A percentile compares a stretch with the other conserved stretches of the same genome.
Conservation (phyloP, 1,140 invertebrate genomes). For the Anastrepha ludens region DNA sequence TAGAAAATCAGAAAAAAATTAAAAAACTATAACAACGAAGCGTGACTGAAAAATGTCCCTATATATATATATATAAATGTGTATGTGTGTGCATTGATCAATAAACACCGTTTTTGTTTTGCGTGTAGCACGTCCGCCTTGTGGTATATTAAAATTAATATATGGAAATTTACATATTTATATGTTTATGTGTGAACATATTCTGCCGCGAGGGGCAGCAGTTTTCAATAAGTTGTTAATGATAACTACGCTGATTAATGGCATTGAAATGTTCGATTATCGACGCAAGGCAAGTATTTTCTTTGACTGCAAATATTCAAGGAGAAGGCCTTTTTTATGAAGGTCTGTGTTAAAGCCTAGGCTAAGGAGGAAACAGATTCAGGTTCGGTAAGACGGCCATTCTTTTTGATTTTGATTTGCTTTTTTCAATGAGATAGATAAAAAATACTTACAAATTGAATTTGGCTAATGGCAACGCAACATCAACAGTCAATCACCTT, state of each 20-base stretch:
- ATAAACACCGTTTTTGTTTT: neutral
- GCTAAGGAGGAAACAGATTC: too few relatives aligned
- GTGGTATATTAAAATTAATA: neutral
- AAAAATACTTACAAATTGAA: too few relatives aligned
- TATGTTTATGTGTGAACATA: neutral
- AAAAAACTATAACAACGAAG: neutral
- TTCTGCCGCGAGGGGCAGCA: neutral
- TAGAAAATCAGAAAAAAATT: neutral
- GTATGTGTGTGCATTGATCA: neutral
- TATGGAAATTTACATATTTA: too few relatives aligned
- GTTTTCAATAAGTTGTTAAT: neutral
- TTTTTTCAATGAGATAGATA: too few relatives aligned
- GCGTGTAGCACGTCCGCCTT: slow-evolving; percentile 6
- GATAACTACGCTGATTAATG: neutral
- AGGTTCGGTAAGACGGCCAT: too few relatives aligned
- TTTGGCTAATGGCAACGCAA: too few relatives aligned
- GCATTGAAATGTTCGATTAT: neutral
- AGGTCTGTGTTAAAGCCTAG: too few relatives aligned
- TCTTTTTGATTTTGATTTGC: too few relatives aligned
- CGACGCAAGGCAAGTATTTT: neutral
- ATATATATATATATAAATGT: neutral
- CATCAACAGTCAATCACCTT: too few relatives aligned
- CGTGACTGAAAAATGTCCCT: neutral
- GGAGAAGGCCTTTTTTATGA: too few relatives aligned
- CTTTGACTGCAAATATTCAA: too few relatives aligned